Evolutionary conservation across 2,888 invertebrate genomes (phyloP), one percentile per base, ranked within the genome.

Genomic region (Pseudococcus longispinus): DNA sequence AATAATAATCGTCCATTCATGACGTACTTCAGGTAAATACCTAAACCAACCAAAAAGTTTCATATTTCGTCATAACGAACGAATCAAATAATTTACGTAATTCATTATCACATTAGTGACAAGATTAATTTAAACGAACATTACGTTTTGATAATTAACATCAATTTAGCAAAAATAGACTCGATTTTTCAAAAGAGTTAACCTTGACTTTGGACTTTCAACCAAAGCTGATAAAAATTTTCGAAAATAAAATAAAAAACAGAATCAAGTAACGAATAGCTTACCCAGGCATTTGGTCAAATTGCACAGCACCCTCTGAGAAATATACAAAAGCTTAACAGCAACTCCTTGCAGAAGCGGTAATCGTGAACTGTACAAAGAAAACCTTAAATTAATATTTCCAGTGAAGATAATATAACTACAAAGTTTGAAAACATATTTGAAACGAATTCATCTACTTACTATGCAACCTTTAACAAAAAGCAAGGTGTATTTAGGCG

Each of bases 331-430:
- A 80, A 42, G 37, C 42, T 80, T 80, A 37, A 80, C 77, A 80
- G 37, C 77, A 80, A 80, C 42, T 80, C 42, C 77, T 80, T 20
- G 77, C 77, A 42, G 37, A 80, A 80, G 77, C 77, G 42, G 23
- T 80, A 80, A 20, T 80, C 42, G 77, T 80, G 77, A 80, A 80
- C 77, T 80, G 42, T 80, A 80, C 77, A 80, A 42, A 80, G 42
- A 80, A 80, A 80, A 80, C 20, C 18, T 80, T 18, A 26, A n/a
- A 80, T 80, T 80, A 80, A 80, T 80, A 42, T 42, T 32, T 42
- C 42, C 20, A n/a, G 77, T 80, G 77, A 80, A 5, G 18, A 70
- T 70, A 18, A 29, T 1, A 13, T 4, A 29, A 13, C 29, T 29
- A 29, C 20, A 29, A 70, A 29, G 8, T 32, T 74, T 4, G 8